A percentile compares a stretch with the other conserved stretches of the same genome.
phyloP scores from a whole-genome alignment of 2,113 vertebrate genomes.

The Mustela nigripes region DNA sequence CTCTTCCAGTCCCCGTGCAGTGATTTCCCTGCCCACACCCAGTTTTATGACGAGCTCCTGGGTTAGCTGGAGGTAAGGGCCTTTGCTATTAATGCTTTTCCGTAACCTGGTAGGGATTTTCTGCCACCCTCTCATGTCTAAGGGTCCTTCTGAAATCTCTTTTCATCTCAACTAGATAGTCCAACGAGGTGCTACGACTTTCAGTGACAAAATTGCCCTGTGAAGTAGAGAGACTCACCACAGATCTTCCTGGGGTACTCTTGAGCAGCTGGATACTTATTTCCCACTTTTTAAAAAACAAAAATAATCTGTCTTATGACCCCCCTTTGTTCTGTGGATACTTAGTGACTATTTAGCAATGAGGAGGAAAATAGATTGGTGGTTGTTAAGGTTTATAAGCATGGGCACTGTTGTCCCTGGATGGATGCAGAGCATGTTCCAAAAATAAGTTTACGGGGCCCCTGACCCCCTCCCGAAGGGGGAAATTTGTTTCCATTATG shows the following conservation, averaged over 20 bases:
- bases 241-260: not conserved
- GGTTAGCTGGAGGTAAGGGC: not conserved
- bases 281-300: not conserved
- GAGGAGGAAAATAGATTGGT: not conserved
- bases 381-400: not conserved
- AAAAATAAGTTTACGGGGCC: not conserved
- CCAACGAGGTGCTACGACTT: not conserved
- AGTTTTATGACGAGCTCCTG: not conserved
- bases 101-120: not conserved
- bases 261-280: no score
- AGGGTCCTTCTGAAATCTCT: not conserved
- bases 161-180: not conserved
- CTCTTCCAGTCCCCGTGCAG: not conserved
- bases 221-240: not conserved
- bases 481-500: not conserved
- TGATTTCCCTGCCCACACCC: not conserved
- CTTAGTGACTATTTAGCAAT: not conserved
- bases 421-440: fast-evolving
- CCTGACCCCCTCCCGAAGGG: not conserved
- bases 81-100: not conserved
- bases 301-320: not conserved
- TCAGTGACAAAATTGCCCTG: not conserved
- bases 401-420: not conserved
- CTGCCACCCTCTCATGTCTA: not conserved
- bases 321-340: not conserved